Evolutionary conservation across 1,140 invertebrate species (phyloP).

Genomic region (Drosophila parvula): DNA sequence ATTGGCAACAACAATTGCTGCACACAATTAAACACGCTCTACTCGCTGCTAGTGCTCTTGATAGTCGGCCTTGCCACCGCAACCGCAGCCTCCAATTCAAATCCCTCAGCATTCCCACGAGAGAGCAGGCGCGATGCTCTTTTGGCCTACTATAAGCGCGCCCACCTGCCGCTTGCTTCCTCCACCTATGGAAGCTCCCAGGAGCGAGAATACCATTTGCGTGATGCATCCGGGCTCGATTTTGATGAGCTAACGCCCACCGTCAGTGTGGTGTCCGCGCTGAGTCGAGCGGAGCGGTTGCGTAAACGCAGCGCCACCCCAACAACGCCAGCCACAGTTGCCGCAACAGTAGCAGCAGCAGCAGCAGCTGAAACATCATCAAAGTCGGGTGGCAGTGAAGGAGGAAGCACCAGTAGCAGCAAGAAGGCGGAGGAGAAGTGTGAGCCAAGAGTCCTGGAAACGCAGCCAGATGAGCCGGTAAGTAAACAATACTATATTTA

Average conservation of each 20-base stretch:
- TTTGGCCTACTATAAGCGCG: conserved; percentile 72
- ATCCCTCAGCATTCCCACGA: conserved; percentile 7
- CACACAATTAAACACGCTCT: conserved; percentile 48
- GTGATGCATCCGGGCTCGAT: conserved; percentile 47
- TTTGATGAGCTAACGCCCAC: conserved; percentile 66
- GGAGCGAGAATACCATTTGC: conserved; percentile 57
- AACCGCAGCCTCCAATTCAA: conserved; percentile 27
- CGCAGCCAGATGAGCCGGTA: conserved; percentile 79
- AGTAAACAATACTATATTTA: conserved; percentile 25
- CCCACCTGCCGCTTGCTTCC: conserved; percentile 51
- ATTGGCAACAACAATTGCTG: conserved; percentile 32
- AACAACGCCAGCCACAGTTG: conserved; percentile 41
- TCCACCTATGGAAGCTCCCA: conserved; percentile 16
- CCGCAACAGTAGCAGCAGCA: conserved; percentile 7
- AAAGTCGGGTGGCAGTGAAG: background rate
- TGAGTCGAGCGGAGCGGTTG: conserved; percentile 59
- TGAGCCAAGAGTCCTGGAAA: conserved; percentile 76
- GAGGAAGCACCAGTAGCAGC: background rate
- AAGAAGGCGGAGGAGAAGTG: conserved; percentile 64
- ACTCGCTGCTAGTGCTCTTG: conserved; percentile 56
- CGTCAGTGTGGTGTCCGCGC: conserved; percentile 60
- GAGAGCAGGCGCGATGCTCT: conserved; percentile 66
- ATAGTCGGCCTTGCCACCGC: conserved; percentile 44
- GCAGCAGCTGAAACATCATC: background rate
- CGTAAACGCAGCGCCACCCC: conserved; percentile 66